These are phyloP conservation scores for Ceyx erithaca DNA, from an alignment of 2,797 vertebrate genomes.

Conservation along the genomic window DNA sequence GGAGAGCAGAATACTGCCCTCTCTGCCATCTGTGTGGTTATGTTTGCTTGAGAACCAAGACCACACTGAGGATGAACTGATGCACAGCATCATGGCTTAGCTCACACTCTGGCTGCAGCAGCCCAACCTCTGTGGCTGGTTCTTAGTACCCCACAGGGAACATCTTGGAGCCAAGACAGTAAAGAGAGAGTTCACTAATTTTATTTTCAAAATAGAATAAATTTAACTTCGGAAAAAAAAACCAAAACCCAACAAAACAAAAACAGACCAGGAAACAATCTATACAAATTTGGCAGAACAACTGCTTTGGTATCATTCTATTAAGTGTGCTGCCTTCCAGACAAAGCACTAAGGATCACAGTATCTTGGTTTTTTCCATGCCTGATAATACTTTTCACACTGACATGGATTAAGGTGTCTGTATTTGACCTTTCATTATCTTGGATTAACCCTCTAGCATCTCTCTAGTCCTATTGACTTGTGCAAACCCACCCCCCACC, in stretches of 20 bases:
- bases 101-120: background rate
- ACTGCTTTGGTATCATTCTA: conserved; percentile 30
- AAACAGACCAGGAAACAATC: background rate
- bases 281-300: conserved; percentile 34
- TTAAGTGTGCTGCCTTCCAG: background rate
- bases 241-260: background rate
- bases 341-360: conserved; percentile 1
- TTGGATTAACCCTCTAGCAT: conserved; percentile 18
- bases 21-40: background rate
- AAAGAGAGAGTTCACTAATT: background rate
- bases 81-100: background rate
- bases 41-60: background rate
- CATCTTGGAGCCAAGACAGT: background rate
- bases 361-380: background rate
- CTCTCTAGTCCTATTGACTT: background rate
- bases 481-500: background rate
- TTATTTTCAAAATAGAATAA: conserved; percentile 27
- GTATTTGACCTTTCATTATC: background rate
- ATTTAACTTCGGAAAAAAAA: background rate
- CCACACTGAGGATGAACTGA: background rate
- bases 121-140: background rate
- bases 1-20: background rate
- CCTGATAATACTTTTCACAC: background rate
- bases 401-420: background rate
- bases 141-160: background rate